phyloP scores from a whole-genome alignment of 1,140 invertebrate genomes.

The Spodoptera frugiperda region DNA sequence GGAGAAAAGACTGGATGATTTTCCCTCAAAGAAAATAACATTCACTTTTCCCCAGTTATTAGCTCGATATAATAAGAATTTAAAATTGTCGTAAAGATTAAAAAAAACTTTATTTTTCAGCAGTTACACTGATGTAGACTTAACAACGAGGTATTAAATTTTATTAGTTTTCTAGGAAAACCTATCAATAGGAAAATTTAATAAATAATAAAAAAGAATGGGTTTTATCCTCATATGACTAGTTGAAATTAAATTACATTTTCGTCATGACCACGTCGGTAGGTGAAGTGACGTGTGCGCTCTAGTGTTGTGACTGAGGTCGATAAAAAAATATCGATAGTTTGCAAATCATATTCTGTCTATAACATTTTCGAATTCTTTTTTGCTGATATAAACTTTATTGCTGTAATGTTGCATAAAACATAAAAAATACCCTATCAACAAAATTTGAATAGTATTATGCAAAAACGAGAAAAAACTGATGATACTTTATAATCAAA shows the following conservation, averaged over 20 bases:
- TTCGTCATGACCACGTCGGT: slow-evolving; percentile 70
- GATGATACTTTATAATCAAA: not conserved
- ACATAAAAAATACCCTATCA: not conserved
- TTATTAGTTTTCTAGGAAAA: not conserved
- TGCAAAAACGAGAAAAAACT: no score
- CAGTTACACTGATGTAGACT: no score
- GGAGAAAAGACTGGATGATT: no score
- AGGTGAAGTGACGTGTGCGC: slow-evolving; percentile 75
- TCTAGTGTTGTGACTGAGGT: slow-evolving; percentile 52
- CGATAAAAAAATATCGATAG: not conserved
- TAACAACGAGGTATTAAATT: not conserved
- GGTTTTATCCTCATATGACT: slow-evolving; percentile 56
- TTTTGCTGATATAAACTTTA: no score
- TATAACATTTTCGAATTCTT: no score
- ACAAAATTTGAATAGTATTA: not conserved
- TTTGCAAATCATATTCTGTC: no score
- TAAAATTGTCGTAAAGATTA: no score
- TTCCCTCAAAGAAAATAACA: no score
- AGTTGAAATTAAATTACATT: slow-evolving; percentile 76
- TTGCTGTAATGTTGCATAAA: not conserved
- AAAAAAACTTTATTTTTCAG: no score
- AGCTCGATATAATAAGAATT: no score
- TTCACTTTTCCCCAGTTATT: no score
- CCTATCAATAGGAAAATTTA: slow-evolving; percentile 8
- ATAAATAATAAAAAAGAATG: not conserved